Evolutionary conservation across 2,113 vertebrate genomes (phyloP).

Genomic region (Petroica traversi): DNA sequence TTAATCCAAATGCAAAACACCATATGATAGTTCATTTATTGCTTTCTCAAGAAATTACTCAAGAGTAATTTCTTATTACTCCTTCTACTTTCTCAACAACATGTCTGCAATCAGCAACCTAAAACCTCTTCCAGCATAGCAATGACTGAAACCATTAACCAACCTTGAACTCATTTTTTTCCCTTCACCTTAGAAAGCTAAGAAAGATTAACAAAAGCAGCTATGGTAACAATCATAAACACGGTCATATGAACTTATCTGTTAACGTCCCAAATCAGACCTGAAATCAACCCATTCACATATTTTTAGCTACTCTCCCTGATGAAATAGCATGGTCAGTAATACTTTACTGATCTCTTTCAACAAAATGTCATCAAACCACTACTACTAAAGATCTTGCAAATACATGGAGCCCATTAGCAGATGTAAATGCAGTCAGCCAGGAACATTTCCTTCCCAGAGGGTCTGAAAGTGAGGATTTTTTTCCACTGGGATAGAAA

Average conservation of each 20-base stretch:
- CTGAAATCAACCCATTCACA: neutral
- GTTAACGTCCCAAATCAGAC: neutral
- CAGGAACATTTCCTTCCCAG: neutral
- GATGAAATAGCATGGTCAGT: neutral
- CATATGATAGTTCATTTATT: neutral
- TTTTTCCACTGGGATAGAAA: neutral
- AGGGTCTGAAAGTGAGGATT: neutral
- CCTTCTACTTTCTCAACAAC: neutral
- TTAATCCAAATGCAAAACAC: constrained; percentile 47
- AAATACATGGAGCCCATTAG: neutral
- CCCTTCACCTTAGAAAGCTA: neutral
- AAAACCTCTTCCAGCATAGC: neutral
- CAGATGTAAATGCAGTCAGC: neutral
- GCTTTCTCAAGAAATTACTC: neutral
- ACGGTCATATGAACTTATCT: neutral
- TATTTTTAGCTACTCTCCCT: neutral
- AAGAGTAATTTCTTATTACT: neutral
- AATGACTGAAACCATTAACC: neutral
- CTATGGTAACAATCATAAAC: neutral
- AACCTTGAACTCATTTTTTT: neutral
- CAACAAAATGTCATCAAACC: neutral
- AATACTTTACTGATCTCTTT: neutral
- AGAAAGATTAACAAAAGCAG: neutral
- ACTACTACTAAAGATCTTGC: neutral
- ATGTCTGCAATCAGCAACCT: neutral